These are phyloP conservation scores for Felis chaus DNA, from an alignment of 2,113 vertebrate genomes.

Conservation along the genomic window DNA sequence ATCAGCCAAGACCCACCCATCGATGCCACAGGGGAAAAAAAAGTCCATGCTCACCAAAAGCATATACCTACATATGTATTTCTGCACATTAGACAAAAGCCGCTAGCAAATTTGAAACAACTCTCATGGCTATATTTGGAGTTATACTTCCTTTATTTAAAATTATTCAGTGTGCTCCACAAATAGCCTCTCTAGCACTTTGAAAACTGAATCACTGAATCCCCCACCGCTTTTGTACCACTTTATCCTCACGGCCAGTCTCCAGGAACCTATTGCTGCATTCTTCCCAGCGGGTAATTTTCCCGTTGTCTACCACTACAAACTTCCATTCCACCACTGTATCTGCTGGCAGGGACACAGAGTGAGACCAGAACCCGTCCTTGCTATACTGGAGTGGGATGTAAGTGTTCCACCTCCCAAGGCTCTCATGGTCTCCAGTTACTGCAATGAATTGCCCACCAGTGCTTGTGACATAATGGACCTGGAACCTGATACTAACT, in stretches of 20 bases:
- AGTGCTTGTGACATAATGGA: conserved; percentile 91
- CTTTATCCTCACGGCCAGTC: conserved; percentile 86
- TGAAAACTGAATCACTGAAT: conserved; percentile 73
- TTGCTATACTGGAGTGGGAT: conserved; percentile 85
- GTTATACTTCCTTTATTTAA: neutral
- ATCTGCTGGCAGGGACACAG: conserved; percentile 87
- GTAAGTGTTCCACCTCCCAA: conserved; percentile 91
- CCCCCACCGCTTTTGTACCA: conserved; percentile 91
- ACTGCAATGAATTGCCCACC: conserved; percentile 87
- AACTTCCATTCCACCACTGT: conserved; percentile 95
- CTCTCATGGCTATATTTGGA: neutral
- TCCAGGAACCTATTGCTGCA: conserved; percentile 90
- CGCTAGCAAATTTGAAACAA: conserved; percentile 52
- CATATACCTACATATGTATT: neutral
- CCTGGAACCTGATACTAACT: conserved; percentile 88
- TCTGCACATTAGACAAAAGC: conserved; percentile 40
- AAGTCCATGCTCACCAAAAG: neutral
- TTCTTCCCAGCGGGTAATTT: conserved; percentile 95
- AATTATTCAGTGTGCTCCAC: neutral
- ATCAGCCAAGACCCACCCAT: neutral
- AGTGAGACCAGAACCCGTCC: conserved; percentile 90
- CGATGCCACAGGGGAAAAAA: neutral
- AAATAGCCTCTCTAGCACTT: neutral
- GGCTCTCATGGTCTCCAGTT: conserved; percentile 89
- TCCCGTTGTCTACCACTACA: conserved; percentile 91